Base-by-base conservation (phyloP, 2,888 invertebrate species). In the Neoscelio sp. region DNA sequence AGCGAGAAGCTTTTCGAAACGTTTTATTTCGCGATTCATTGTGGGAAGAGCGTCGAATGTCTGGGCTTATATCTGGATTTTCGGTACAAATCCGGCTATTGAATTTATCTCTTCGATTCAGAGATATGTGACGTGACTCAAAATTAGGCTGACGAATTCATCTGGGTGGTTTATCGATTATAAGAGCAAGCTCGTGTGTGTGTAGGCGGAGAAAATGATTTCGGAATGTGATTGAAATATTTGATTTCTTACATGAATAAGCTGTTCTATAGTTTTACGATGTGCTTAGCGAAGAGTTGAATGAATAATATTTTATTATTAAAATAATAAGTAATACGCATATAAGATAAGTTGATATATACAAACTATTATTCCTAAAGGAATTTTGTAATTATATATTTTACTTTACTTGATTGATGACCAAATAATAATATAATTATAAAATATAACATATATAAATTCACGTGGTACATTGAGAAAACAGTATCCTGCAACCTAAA, bases 1-100 rank as follows among this genome's bases (percentile, higher is more conserved):
- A 77, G 78, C 52, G 60, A 75, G 75, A 78, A 78, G 78, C 80
- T 78, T 80, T 78, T 78, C 74, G 70, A 67, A 74, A 78, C 74
- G 65, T 78, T 80, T 78, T 78, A 68, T 60, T 73, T 68, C 30
- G 13, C 74, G 54, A 78, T 75, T 75, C 71, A 50, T 78, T 60
- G 71, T 64, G 70, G 33, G 42, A 74, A 54, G 64, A 64, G 28
- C 58, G 23, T 10, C 42, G 7, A 38, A 46, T 62, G 52, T 46
- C 28, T 17, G 23, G 50, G 46, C 64, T 74, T 65, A 65, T 50
- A 48, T 60, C 54, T 52, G 54, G 65, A 67, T 60, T 67, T 75
- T 68, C 23, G 60, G 60, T 60, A 67, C 75, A 67, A 68, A 75
- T 67, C 52, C 67, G 13, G 26, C 67, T 62, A 75, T 75, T 75